These are phyloP conservation scores for Rhinopithecus roxellana DNA, from an alignment of 2,113 vertebrate species.

Conservation along the genomic window DNA sequence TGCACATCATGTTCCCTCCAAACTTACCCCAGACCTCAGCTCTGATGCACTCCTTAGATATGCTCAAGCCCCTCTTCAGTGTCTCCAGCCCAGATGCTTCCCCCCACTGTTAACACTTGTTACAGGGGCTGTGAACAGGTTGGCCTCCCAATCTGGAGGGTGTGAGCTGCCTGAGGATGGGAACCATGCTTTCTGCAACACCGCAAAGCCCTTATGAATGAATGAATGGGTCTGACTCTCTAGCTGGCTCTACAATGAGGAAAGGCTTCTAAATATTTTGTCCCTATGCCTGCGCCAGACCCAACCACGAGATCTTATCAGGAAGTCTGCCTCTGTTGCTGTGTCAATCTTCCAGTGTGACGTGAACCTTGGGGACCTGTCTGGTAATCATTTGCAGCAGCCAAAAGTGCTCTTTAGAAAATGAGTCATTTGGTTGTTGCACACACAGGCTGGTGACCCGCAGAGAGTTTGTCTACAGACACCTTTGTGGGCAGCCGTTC, in stretches of 20 bases:
- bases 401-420: constrained; percentile 43
- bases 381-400: constrained; percentile 77
- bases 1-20: not conserved
- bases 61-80: not conserved
- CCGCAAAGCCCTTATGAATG: not conserved
- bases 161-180: not conserved
- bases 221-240: not conserved
- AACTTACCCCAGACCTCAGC: not conserved
- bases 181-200: not conserved
- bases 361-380: constrained; percentile 47
- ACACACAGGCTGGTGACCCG: constrained; percentile 67
- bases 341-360: not conserved
- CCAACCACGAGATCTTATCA: constrained; percentile 35
- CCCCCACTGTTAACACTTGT: not conserved
- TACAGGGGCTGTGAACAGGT: not conserved
- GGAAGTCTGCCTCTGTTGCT: not conserved
- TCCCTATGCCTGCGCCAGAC: not conserved
- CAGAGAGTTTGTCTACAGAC: constrained; percentile 84
- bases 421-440: constrained; percentile 73
- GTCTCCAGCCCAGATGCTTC: not conserved
- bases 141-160: not conserved
- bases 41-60: no score
- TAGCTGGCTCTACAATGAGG: not conserved
- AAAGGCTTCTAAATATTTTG: not conserved
- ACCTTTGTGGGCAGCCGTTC: constrained; percentile 81